phyloP scores from a whole-genome alignment of 2,113 vertebrate genomes.

The Gavia stellata region DNA sequence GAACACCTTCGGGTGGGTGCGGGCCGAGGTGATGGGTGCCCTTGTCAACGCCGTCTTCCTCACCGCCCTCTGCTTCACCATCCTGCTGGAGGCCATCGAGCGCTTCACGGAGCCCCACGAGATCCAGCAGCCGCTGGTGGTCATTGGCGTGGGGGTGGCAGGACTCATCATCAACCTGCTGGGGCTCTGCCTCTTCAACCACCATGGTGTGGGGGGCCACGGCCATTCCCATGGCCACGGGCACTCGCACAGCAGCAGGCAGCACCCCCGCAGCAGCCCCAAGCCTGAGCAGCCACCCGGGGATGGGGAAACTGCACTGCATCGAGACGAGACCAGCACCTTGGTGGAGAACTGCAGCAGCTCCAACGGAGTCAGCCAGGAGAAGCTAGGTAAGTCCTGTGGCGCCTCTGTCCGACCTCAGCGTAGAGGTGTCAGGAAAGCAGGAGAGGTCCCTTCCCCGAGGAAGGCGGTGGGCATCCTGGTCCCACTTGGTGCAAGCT shows the following conservation, averaged over 20 bases:
- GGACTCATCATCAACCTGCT: conserved; percentile 93
- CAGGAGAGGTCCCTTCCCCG: not conserved
- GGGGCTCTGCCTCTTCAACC: conserved; percentile 92
- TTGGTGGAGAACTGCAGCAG: conserved; percentile 83
- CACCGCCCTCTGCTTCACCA: conserved; percentile 96
- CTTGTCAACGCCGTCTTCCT: conserved; percentile 97
- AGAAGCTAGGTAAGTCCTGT: conserved; percentile 50
- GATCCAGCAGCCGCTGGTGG: conserved; percentile 84
- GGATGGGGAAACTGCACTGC: conserved; percentile 72
- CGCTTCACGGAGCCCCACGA: conserved; percentile 91
- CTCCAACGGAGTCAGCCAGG: conserved; percentile 76
- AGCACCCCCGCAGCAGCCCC: conserved; percentile 55
- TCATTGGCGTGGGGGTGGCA: conserved; percentile 81
- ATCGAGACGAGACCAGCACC: conserved; percentile 91
- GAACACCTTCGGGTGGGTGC: conserved; percentile 98
- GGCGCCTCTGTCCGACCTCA: not conserved
- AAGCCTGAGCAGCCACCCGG: conserved; percentile 16
- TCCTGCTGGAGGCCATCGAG: conserved; percentile 92
- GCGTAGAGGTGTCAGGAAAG: not conserved
- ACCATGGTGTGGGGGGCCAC: conserved; percentile 76
- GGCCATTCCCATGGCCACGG: conserved; percentile 82
- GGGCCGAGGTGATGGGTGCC: conserved; percentile 98
- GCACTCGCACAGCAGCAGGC: conserved; percentile 78
- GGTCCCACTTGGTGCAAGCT: not conserved
- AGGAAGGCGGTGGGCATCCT: not conserved